A percentile compares a stretch with the other conserved stretches of the same genome.
Conservation (phyloP, 2,797 vertebrate species). For the Gallinago nigripennis region DNA sequence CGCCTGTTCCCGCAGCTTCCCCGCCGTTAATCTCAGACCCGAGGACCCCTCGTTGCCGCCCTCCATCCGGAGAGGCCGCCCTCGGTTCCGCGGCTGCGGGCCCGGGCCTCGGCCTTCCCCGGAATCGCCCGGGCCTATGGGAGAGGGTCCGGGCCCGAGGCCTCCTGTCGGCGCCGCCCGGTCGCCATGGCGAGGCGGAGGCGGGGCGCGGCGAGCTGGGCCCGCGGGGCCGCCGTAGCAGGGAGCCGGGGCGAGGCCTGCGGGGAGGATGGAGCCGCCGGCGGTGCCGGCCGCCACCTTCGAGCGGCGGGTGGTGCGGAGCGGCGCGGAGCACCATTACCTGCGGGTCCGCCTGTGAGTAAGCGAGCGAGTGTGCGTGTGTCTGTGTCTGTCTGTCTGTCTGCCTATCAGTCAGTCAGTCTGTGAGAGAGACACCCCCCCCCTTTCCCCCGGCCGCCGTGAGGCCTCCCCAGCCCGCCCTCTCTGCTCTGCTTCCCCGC, state of each 20-base stretch:
- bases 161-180: neutral
- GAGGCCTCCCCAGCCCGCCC: neutral
- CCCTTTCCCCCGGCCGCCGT: too few relatives aligned
- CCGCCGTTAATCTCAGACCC: rapidly evolving
- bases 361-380: neutral
- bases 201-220: neutral
- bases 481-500: neutral
- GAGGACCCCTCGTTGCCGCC: rapidly evolving
- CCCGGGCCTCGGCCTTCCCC: neutral
- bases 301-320: slow-evolving; percentile 82
- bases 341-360: slow-evolving; percentile 88
- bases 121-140: too few relatives aligned
- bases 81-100: too few relatives aligned
- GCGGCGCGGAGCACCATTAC: slow-evolving; percentile 83
- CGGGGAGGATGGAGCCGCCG: neutral
- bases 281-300: slow-evolving; percentile 63
- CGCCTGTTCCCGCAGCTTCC: neutral
- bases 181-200: neutral
- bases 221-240: neutral
- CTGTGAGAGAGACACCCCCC: neutral
- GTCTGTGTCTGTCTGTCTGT: too few relatives aligned
- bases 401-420: too few relatives aligned
- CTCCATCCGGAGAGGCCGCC: rapidly evolving
- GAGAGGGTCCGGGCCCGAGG: too few relatives aligned
- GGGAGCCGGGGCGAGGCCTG: neutral